Conservation (phyloP, 2,797 vertebrate species). For the Synanceia verrucosa region DNA sequence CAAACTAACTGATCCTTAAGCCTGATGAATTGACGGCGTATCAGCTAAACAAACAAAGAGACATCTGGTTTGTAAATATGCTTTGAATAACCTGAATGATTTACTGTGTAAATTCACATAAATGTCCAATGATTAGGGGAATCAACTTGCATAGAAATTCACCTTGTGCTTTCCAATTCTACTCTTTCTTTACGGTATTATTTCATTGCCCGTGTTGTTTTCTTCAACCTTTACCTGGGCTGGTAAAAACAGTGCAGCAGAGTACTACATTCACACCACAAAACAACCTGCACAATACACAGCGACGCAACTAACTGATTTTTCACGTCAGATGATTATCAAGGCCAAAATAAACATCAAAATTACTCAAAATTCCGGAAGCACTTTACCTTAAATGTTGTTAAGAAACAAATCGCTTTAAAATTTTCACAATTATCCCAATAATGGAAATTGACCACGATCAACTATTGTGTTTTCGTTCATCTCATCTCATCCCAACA, state of each 20-base stretch:
- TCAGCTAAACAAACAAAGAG: background rate
- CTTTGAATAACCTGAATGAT: background rate
- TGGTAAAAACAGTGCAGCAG: background rate
- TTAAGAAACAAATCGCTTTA: too few relatives aligned
- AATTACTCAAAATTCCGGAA: background rate
- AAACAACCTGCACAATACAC: background rate
- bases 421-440: background rate
- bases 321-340: background rate
- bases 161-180: conserved; percentile 19
- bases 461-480: background rate
- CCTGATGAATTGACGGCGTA: background rate
- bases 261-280: conserved; percentile 17
- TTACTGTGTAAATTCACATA: background rate
- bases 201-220: conserved; percentile 18
- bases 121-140: background rate
- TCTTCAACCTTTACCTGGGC: too few relatives aligned
- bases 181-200: conserved; percentile 4
- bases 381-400: background rate
- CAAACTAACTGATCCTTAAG: background rate
- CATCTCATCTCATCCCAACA: background rate
- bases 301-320: background rate
- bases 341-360: background rate
- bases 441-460: background rate
- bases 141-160: conserved; percentile 55
- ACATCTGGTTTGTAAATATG: background rate